Conservation (phyloP, 2,888 invertebrate genomes). For the Hermaeophaga mercurialis region DNA sequence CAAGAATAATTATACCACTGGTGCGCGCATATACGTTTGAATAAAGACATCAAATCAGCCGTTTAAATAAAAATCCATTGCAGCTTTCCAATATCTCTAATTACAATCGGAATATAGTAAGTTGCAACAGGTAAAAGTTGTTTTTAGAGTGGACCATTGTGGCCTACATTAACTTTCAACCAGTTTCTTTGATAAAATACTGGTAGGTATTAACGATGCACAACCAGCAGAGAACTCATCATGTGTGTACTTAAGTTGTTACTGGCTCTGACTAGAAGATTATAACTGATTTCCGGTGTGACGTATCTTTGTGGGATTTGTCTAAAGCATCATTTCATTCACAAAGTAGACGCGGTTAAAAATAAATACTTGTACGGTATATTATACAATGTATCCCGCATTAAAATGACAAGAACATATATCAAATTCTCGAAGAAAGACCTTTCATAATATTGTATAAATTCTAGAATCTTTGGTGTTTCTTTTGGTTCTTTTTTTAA, state of each 20-base stretch:
- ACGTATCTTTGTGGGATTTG: conserved; percentile 32
- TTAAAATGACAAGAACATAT: too few relatives aligned
- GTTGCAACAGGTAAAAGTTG: conserved; percentile 16
- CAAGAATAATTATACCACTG: too few relatives aligned
- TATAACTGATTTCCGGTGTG: conserved; percentile 44
- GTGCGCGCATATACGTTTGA: too few relatives aligned
- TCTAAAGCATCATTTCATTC: conserved; percentile 29
- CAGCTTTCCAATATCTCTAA: conserved; percentile 9
- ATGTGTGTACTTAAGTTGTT: conserved; percentile 27
- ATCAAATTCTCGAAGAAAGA: too few relatives aligned
- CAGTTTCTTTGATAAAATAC: conserved; percentile 10
- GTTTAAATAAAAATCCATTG: neutral
- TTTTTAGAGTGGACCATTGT: neutral
- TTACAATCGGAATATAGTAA: conserved; percentile 10
- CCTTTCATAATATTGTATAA: too few relatives aligned
- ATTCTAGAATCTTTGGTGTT: too few relatives aligned
- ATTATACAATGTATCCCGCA: too few relatives aligned
- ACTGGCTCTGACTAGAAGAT: conserved; percentile 30
- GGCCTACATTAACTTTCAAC: conserved; percentile 12
- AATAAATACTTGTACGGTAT: conserved; percentile 11
- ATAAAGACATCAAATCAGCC: neutral
- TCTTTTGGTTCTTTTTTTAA: too few relatives aligned
- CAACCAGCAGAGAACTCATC: conserved; percentile 10
- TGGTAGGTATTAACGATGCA: conserved; percentile 6
- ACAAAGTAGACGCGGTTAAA: conserved; percentile 21